phyloP scores from a whole-genome alignment of 2,113 vertebrate genomes.

The Scopus umbretta region DNA sequence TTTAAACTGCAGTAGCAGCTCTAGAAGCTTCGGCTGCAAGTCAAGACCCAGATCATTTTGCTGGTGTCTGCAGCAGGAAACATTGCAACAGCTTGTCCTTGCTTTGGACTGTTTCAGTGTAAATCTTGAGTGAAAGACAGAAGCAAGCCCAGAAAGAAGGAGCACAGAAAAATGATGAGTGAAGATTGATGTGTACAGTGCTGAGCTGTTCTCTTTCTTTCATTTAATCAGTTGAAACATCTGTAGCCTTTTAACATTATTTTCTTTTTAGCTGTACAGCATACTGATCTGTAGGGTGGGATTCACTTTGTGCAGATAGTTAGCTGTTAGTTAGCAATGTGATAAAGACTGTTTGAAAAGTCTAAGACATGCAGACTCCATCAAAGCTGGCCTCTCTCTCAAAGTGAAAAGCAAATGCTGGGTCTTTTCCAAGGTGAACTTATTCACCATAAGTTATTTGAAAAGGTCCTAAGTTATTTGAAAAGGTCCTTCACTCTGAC shows the following conservation, averaged over 20 bases:
- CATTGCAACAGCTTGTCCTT: neutral
- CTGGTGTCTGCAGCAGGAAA: neutral
- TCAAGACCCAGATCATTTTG: neutral
- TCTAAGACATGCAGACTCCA: neutral
- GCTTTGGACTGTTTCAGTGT: neutral
- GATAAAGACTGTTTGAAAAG: neutral
- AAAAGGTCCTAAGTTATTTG: neutral
- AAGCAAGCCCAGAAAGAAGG: neutral
- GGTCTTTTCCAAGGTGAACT: neutral
- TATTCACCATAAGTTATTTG: neutral
- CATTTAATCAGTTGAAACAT: conserved; percentile 16
- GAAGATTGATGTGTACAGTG: neutral
- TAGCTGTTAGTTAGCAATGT: neutral
- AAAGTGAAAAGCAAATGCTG: rapidly evolving
- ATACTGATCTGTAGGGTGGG: neutral
- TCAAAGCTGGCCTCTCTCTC: neutral
- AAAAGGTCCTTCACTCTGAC: neutral
- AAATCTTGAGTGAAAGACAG: neutral
- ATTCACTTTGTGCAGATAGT: neutral
- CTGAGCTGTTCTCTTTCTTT: neutral
- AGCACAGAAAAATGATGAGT: neutral
- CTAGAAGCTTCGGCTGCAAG: neutral
- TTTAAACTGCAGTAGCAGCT: neutral
- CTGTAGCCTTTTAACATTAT: conserved; percentile 26
- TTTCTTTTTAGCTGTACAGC: conserved; percentile 1